Base-by-base conservation (phyloP, 2,113 vertebrate genomes). In the Passer montanus region DNA sequence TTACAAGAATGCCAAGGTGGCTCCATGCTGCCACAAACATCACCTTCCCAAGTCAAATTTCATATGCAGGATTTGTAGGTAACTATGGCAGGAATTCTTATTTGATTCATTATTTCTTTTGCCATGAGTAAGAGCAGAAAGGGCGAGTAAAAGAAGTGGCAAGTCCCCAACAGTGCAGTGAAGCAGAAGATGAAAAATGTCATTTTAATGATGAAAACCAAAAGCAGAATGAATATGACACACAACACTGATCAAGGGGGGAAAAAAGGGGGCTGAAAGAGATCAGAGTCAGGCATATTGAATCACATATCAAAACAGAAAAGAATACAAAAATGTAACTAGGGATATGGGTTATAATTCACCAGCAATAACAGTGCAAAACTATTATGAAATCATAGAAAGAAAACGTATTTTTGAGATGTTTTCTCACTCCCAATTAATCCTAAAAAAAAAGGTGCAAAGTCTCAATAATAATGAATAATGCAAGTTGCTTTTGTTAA, bases 141-240 rank as follows among this genome's bases (percentile, higher is more conserved):
- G 47, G 13, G 55, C 3, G 2, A 83, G 53, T 21, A 70, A 80
- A 94, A 91, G 30, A 78, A 88, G 30, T 46, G 79, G 44, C 47
- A 90, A 66, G 24, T 86, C 56, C 56, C 84, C 72, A 60, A 33
- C 15, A 92, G 52, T 24, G 76, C 47, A 53, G 64, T 49, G 88
- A 92, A 90, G 76, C 72, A 93, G 68, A 93, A 74, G 85, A 93
- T 72, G 60, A 86, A 91, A 93, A 92, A 92, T 78, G 47, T 63
- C 24, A 60, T 96, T 90, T 74, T 89, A 94, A 94, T 84, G 79
- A 81, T 59, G 49, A 80, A 95, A 94, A 81, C 41, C 8, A 47
- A 93, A 86, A 93, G 50, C 47, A 93, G 83, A 88, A 77, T 53
- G 47, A 87, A 75, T 76, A 64, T 24, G 64, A 35, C 37, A 78